Conservation (phyloP, 2,113 vertebrate genomes). For the Alligator mississippiensis region DNA sequence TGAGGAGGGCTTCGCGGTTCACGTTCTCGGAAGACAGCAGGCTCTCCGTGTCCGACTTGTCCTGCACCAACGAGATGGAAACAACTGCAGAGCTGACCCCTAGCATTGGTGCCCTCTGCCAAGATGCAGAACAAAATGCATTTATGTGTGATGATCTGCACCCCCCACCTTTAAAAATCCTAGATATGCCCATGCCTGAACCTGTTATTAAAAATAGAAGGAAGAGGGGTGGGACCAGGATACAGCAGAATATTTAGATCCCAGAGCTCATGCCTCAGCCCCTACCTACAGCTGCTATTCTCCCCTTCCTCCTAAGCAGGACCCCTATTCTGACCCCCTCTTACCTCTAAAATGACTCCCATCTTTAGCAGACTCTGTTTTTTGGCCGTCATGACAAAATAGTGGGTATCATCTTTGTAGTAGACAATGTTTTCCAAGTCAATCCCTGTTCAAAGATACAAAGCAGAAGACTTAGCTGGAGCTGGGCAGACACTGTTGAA, state of each 20-base stretch:
- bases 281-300: not conserved
- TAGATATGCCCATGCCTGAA: too few relatives aligned
- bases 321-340: not conserved
- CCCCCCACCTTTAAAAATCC: too few relatives aligned
- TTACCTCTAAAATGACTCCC: conserved; percentile 91
- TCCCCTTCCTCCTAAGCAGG: not conserved
- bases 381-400: conserved; percentile 99
- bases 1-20: conserved; percentile 77
- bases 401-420: conserved; percentile 97
- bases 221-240: not conserved
- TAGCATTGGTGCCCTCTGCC: not conserved
- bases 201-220: too few relatives aligned
- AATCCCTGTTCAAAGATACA: conserved; percentile 81
- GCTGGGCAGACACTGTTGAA: not conserved
- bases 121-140: not conserved
- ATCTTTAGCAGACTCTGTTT: conserved; percentile 91
- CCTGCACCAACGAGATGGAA: conserved; percentile 59
- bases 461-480: not conserved
- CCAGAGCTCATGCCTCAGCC: not conserved
- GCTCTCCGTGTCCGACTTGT: conserved; percentile 78
- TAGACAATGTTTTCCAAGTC: conserved; percentile 98
- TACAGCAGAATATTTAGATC: too few relatives aligned
- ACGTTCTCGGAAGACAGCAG: conserved; percentile 83
- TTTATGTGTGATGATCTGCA: not conserved
- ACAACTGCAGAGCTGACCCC: not conserved